Percentiles rank a stretch among this genome's conserved stretches.
Evolutionary conservation across 1,140 invertebrate genomes (phyloP).

Genomic region (Scaptomyza montana): DNA sequence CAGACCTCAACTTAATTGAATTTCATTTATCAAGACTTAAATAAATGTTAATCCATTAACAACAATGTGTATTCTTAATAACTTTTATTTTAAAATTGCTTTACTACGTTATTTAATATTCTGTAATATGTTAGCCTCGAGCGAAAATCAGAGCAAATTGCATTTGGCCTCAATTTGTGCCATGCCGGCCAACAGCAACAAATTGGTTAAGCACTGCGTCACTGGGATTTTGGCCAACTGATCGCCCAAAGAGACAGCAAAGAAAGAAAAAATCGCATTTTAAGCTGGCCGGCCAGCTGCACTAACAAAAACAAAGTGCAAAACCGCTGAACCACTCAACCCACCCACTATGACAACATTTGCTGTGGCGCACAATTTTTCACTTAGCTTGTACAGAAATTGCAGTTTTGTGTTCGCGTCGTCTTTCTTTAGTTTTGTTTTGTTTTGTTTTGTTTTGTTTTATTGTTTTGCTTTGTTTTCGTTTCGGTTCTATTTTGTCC

Average conservation of each 20-base stretch:
- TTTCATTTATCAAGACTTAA: conserved; percentile 34
- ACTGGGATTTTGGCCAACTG: conserved; percentile 23
- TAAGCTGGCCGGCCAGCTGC: conserved; percentile 37
- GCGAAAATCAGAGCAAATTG: conserved; percentile 63
- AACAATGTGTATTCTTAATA: not conserved
- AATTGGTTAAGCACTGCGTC: conserved; percentile 50
- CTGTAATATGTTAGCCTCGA: conserved; percentile 51
- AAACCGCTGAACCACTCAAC: conserved; percentile 13
- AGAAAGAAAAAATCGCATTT: conserved; percentile 34
- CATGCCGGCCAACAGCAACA: conserved; percentile 49
- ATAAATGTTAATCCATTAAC: conserved; percentile 21
- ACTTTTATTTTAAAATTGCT: conserved; percentile 66
- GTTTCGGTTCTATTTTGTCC: conserved; percentile 43
- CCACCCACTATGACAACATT: conserved; percentile 44
- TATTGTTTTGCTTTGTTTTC: conserved; percentile 53
- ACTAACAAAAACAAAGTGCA: conserved; percentile 43
- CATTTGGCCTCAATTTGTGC: conserved; percentile 59
- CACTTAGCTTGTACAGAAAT: conserved; percentile 46
- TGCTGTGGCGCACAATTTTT: conserved; percentile 50
- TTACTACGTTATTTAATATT: conserved; percentile 50
- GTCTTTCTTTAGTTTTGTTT: conserved; percentile 34
- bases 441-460: conserved; percentile 30
- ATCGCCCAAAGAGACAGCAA: conserved; percentile 27
- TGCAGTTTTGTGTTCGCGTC: conserved; percentile 31
- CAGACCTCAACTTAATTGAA: conserved; percentile 24